Evolutionary conservation across 2,888 invertebrate species (phyloP).

Genomic region (Diachrysia chrysitis): DNA sequence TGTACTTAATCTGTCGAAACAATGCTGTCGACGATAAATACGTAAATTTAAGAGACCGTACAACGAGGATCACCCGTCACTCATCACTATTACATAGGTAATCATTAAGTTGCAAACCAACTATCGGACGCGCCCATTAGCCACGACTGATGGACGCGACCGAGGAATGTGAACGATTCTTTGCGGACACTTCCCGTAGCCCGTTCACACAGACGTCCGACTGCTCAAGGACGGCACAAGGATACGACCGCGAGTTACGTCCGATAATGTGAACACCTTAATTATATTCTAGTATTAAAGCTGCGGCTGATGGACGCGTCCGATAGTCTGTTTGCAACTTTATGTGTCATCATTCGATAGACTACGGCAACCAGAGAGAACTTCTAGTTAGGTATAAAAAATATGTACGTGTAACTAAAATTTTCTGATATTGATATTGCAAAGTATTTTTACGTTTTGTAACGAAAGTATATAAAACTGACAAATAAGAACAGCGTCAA

Average conservation of each 20-base stretch:
- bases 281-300: too few species aligned
- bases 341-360: slow-evolving; percentile 34
- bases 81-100: slow-evolving; percentile 48
- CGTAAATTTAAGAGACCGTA: slow-evolving; percentile 69
- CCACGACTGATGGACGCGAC: too few species aligned
- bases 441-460: slow-evolving; percentile 52
- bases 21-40: slow-evolving; percentile 64
- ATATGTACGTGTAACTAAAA: slow-evolving; percentile 40
- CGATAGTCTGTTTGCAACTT: background rate
- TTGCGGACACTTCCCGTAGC: too few species aligned
- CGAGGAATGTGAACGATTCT: too few species aligned
- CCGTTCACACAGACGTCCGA: too few species aligned
- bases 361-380: slow-evolving; percentile 46
- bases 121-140: too few species aligned
- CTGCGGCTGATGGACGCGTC: too few species aligned
- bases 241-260: too few species aligned
- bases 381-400: slow-evolving; percentile 39
- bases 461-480: slow-evolving; percentile 33
- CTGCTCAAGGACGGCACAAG: too few species aligned
- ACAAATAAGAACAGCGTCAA: slow-evolving; percentile 29
- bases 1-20: slow-evolving; percentile 67
- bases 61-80: slow-evolving; percentile 61
- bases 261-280: too few species aligned
- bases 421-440: slow-evolving; percentile 47
- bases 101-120: slow-evolving; percentile 2